Conservation (phyloP, 2,113 vertebrate genomes). For the Brachypteracias leptosomus region DNA sequence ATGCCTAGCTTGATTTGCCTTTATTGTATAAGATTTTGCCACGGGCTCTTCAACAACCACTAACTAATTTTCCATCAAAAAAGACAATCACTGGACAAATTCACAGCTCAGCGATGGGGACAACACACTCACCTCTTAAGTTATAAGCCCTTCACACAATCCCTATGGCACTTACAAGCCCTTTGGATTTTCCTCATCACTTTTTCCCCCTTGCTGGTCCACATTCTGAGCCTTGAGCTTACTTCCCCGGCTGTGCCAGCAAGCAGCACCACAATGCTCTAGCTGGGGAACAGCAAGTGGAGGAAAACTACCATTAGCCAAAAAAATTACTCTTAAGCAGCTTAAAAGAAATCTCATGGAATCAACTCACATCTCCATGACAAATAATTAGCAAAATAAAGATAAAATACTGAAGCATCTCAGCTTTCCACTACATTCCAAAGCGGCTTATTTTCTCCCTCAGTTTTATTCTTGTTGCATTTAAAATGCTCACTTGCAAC, state of each 20-base stretch:
- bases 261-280: constrained; percentile 41
- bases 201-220: constrained; percentile 19
- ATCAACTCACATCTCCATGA: constrained; percentile 43
- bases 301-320: constrained; percentile 52
- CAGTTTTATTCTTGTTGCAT: constrained; percentile 7
- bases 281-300: neutral
- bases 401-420: constrained; percentile 51
- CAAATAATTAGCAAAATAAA: constrained; percentile 67
- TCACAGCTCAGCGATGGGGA: neutral
- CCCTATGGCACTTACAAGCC: neutral
- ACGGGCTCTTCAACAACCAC: constrained; percentile 8
- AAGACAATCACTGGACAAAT: constrained; percentile 8
- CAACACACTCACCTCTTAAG: neutral
- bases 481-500: neutral
- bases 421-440: constrained; percentile 48
- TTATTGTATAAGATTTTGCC: constrained; percentile 46
- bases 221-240: constrained; percentile 47
- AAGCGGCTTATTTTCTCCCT: constrained; percentile 34
- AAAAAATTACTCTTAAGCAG: constrained; percentile 55
- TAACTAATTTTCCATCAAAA: constrained; percentile 47
- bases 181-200: constrained; percentile 11
- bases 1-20: constrained; percentile 56
- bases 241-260: neutral
- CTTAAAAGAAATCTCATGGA: constrained; percentile 57
- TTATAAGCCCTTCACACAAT: neutral